A percentile compares a stretch with the other conserved stretches of the same genome.
Evolutionary conservation across 2,888 invertebrate genomes (phyloP).

Genomic region (Frankliniella fusca): DNA sequence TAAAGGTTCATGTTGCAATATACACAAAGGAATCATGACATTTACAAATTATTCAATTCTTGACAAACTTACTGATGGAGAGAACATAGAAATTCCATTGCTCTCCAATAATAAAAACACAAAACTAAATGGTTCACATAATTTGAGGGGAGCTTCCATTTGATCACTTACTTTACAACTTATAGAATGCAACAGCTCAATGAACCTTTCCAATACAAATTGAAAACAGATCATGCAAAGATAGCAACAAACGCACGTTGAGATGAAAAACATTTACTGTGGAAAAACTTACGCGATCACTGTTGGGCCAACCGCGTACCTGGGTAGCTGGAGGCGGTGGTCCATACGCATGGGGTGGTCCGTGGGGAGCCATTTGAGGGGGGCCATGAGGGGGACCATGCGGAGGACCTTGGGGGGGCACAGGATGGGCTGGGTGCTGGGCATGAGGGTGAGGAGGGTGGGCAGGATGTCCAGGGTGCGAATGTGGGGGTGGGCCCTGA

Average conservation of each 20-base stretch:
- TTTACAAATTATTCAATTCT: neutral
- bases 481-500: slow-evolving; percentile 54
- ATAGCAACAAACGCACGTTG: no score
- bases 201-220: no score
- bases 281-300: slow-evolving; percentile 35
- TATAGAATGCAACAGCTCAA: no score
- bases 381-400: slow-evolving; percentile 65
- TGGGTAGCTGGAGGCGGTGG: slow-evolving; percentile 47
- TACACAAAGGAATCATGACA: neutral
- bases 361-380: slow-evolving; percentile 54
- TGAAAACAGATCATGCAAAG: no score
- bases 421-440: slow-evolving; percentile 60
- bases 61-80: neutral
- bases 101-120: neutral
- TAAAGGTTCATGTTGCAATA: no score
- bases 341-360: slow-evolving; percentile 54
- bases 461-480: slow-evolving; percentile 55
- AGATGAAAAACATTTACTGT: neutral
- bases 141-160: no score
- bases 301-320: slow-evolving; percentile 37
- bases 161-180: no score
- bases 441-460: slow-evolving; percentile 56
- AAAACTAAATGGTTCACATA: no score
- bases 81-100: neutral
- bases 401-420: slow-evolving; percentile 63